Conservation (phyloP, 2,113 vertebrate genomes). For the Syrmaticus mikado region DNA sequence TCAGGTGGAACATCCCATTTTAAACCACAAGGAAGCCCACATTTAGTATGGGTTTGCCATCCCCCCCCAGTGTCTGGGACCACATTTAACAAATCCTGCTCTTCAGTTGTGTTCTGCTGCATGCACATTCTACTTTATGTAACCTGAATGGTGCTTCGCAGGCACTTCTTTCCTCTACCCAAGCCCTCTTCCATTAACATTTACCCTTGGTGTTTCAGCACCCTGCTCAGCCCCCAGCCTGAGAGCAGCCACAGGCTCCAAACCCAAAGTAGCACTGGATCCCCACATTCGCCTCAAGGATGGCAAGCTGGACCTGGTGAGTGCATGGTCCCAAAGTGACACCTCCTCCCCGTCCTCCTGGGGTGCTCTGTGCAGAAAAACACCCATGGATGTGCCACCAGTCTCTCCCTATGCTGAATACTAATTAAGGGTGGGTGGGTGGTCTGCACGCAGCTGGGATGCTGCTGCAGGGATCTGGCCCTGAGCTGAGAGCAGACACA, state of each 20-base stretch:
- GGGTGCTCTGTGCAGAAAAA: neutral
- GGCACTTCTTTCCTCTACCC: neutral
- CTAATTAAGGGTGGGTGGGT: neutral
- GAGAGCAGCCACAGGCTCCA: slow-evolving; percentile 66
- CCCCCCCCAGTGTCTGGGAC: neutral
- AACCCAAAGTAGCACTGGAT: slow-evolving; percentile 88
- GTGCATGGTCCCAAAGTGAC: neutral
- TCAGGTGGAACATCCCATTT: neutral
- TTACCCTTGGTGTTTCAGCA: slow-evolving; percentile 61
- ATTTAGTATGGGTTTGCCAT: neutral
- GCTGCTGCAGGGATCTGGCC: neutral
- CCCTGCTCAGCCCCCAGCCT: slow-evolving; percentile 71
- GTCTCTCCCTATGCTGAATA: neutral
- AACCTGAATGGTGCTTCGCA: neutral
- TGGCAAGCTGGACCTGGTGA: slow-evolving; percentile 90
- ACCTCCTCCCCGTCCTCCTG: neutral
- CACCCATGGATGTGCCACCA: neutral
- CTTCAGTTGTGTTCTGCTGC: neutral
- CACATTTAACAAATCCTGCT: neutral
- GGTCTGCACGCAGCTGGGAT: neutral
- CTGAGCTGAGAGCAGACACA: neutral
- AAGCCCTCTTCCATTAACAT: neutral
- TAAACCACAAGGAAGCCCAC: neutral
- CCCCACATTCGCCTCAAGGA: slow-evolving; percentile 88
- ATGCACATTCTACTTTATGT: neutral